Evolutionary conservation across 1,140 invertebrate genomes (phyloP), one percentile per base, ranked within the genome.

Genomic region (Apis florea): DNA sequence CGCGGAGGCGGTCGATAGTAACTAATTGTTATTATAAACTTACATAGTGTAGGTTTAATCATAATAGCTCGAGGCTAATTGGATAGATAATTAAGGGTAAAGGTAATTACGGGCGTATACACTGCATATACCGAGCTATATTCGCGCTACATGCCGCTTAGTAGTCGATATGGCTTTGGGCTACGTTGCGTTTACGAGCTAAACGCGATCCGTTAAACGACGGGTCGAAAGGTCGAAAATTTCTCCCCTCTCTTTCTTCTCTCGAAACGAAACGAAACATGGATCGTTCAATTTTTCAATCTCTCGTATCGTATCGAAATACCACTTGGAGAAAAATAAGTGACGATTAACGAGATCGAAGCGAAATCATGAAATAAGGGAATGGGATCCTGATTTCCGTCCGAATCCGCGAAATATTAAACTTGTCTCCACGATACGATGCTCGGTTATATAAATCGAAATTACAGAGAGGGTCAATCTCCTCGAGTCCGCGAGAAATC

Each of bases 21-120:
- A 91, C 91, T 93, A 94, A 94, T 94, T 93, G 92, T 94, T 94
- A 93, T 94, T 93, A 94, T 93, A 93, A 94, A 93, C 92, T 94
- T 93, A 92, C 88, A n/a, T n/a, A 93, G 90, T 92, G 92, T 92
- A 92, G 91, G 90, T 93, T 93, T 94, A 94, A 94, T 94, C 92
- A 92, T 93, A 94, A 94, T 93, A 93, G 90, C 93, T 93, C 83
- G 78, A 84, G 93, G 93, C 92, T 94, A 94, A 93, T 93, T 93
- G 92, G 92, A 93, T 93, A 93, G 92, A 94, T 93, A 93, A 94
- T 93, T 94, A 93, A 93, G 92, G 93, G 93, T 93, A 91, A 93
- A 92, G 92, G 93, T 93, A 94, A 93, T 93, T 93, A 93, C 90
- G 85, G 82, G 85, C 90, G 89, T 91, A 91, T 92, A 91, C 90